Evolutionary conservation across 1,140 invertebrate genomes (phyloP).

Genomic region (Drosophila seguyi): DNA sequence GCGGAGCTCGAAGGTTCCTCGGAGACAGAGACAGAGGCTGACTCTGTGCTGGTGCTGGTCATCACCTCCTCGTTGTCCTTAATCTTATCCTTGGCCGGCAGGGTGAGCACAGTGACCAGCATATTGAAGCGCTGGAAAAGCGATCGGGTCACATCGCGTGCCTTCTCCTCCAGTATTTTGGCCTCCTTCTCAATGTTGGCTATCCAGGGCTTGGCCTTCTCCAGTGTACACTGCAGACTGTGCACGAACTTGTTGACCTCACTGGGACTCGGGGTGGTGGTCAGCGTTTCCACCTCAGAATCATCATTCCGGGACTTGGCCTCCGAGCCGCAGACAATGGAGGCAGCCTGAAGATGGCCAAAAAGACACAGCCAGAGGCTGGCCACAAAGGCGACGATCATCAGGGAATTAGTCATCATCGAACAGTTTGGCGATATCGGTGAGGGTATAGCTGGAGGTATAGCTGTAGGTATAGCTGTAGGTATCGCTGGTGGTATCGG

Average conservation of each 20-base stretch:
- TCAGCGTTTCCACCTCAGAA: not conserved
- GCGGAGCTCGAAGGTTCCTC: not conserved
- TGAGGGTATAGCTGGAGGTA: too few species aligned
- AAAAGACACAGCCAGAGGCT: constrained; percentile 19
- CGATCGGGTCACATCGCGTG: constrained; percentile 48
- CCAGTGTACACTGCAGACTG: constrained; percentile 70
- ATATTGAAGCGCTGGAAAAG: constrained; percentile 48
- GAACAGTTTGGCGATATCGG: too few species aligned
- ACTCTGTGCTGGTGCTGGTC: not conserved
- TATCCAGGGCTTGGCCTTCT: constrained; percentile 78
- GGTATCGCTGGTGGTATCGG: too few species aligned
- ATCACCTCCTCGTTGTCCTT: constrained; percentile 3
- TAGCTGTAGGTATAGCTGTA: too few species aligned
- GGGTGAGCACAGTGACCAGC: constrained; percentile 41
- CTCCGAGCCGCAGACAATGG: constrained; percentile 58
- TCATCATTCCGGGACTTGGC: constrained; percentile 18
- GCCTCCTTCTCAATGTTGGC: constrained; percentile 74
- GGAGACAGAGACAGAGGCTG: not conserved
- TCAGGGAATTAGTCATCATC: constrained; percentile 51
- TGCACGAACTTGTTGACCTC: constrained; percentile 74
- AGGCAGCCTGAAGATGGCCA: constrained; percentile 42
- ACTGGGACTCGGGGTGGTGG: constrained; percentile 52
- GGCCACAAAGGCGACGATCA: not conserved
- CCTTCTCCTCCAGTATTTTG: constrained; percentile 67
- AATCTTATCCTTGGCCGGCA: constrained; percentile 18